phyloP scores from a whole-genome alignment of 2,888 invertebrate species.

The Drepana falcataria region DNA sequence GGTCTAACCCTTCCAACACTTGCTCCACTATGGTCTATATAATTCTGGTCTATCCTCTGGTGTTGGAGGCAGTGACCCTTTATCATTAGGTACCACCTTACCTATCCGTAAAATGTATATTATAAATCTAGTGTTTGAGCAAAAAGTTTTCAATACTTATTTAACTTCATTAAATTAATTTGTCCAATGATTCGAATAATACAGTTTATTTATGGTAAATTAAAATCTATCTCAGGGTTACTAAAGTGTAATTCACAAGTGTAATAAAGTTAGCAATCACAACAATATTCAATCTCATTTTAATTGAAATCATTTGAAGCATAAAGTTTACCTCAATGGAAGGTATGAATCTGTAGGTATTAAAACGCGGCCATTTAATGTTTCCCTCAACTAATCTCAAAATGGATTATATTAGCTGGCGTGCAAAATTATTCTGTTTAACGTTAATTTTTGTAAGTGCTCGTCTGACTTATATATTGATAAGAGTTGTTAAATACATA shows the following conservation, averaged over 20 bases:
- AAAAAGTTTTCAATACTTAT: no score
- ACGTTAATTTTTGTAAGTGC: neutral
- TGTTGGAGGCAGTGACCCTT: no score
- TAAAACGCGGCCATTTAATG: neutral
- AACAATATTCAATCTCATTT: neutral
- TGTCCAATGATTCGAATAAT: no score
- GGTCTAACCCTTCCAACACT: no score
- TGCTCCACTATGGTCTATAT: no score
- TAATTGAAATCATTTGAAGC: neutral
- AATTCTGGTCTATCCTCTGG: no score
- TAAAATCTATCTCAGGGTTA: neutral
- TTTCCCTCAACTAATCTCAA: neutral
- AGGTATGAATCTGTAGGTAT: neutral
- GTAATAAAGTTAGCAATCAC: neutral
- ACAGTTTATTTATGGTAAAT: no score
- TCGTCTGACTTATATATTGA: neutral
- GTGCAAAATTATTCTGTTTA: neutral
- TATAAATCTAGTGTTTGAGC: no score
- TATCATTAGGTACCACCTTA: no score
- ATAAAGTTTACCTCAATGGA: neutral
- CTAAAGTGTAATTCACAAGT: neutral
- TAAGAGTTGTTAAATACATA: no score
- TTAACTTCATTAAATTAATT: no score
- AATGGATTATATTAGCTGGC: neutral
- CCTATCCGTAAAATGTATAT: no score